Evolutionary conservation across 2,113 vertebrate species (phyloP).

Genomic region (Connochaetes taurinus): DNA sequence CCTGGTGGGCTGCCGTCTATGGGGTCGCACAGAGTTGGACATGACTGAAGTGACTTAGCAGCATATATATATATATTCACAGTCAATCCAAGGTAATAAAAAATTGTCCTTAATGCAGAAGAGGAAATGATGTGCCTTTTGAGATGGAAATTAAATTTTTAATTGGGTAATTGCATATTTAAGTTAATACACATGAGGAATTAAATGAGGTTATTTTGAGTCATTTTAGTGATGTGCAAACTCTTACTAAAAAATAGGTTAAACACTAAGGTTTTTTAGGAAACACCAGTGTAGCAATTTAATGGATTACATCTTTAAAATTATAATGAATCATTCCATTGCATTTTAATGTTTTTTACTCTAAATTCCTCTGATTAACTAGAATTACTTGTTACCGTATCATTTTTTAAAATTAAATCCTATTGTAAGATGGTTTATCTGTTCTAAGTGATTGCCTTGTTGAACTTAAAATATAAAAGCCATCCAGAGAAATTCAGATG

Average conservation of each 20-base stretch:
- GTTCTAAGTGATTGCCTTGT: not conserved
- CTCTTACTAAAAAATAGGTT: not conserved
- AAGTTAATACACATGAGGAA: not conserved
- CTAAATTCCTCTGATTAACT: not conserved
- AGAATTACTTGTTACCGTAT: not conserved
- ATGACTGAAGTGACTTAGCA: too few species aligned
- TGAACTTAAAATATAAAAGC: slow-evolving; percentile 24
- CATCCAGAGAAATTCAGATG: not conserved
- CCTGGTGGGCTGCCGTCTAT: too few species aligned
- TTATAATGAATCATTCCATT: not conserved
- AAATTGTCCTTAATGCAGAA: not conserved
- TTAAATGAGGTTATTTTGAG: slow-evolving; percentile 39
- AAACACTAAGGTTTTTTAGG: slow-evolving; percentile 31
- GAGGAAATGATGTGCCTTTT: slow-evolving; percentile 28
- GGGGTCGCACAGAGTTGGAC: too few species aligned
- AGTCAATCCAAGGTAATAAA: not conserved
- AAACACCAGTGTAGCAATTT: not conserved
- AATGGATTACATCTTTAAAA: not conserved
- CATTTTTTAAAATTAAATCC: not conserved
- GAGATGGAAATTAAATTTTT: slow-evolving; percentile 36
- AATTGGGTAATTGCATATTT: slow-evolving; percentile 30
- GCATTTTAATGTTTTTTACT: slow-evolving; percentile 4
- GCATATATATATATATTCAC: not conserved
- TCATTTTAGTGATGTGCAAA: slow-evolving; percentile 3
- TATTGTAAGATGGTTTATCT: not conserved